phyloP scores from a whole-genome alignment of 2,888 invertebrate genomes.

The Tachystola acroxantha region DNA sequence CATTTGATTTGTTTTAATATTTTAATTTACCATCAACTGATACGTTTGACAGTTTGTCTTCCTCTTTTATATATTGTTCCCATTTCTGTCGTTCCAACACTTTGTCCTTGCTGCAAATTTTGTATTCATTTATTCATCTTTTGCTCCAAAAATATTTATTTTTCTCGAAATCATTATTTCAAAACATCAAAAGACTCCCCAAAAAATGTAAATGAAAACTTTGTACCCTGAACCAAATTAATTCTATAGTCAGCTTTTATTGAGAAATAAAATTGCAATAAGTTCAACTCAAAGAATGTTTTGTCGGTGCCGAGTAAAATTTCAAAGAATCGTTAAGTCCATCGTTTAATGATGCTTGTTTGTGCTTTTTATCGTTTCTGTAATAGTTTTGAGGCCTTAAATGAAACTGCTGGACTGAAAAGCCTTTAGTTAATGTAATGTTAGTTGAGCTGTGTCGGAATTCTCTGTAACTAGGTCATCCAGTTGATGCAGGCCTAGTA shows the following conservation, averaged over 20 bases:
- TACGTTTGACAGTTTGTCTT: too few relatives aligned
- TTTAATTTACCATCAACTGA: too few relatives aligned
- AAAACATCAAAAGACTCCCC: neutral
- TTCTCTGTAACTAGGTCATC: neutral
- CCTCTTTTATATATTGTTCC: too few relatives aligned
- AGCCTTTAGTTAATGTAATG: neutral
- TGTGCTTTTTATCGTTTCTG: conserved; percentile 13
- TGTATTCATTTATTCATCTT: too few relatives aligned
- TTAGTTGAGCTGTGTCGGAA: too few relatives aligned
- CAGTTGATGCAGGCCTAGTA: too few relatives aligned
- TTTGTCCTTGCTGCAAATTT: too few relatives aligned
- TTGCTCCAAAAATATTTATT: too few relatives aligned
- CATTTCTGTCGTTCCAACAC: too few relatives aligned
- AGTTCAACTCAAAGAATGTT: conserved; percentile 24
- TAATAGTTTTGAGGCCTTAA: conserved; percentile 3
- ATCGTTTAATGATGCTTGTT: conserved; percentile 30
- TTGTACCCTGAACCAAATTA: neutral
- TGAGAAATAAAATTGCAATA: conserved; percentile 30
- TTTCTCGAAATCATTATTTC: neutral
- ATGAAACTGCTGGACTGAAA: neutral
- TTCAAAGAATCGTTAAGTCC: conserved; percentile 30
- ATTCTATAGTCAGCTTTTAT: conserved; percentile 28
- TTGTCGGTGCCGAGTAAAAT: conserved; percentile 22
- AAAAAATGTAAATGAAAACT: neutral
- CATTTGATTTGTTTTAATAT: too few relatives aligned